Evolutionary conservation across 1,140 invertebrate genomes (phyloP).

Genomic region (Cydia fagiglandana): DNA sequence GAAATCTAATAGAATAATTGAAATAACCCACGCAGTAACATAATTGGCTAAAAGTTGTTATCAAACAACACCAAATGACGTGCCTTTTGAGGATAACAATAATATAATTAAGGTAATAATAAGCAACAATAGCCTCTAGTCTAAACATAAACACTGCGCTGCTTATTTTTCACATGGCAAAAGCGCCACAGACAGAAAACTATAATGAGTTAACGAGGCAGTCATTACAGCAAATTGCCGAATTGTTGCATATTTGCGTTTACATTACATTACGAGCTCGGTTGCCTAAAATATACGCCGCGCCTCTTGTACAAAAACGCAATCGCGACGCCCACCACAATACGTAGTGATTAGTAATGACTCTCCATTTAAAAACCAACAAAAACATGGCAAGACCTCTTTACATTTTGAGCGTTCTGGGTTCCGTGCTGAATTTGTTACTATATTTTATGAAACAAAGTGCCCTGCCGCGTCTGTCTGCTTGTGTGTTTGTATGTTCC

Average conservation of each 20-base stretch:
- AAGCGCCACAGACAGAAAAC: background rate
- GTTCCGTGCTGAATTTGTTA: background rate
- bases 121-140: no score
- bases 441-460: no score
- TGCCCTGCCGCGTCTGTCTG: no score
- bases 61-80: no score
- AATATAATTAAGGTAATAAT: no score
- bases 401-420: background rate
- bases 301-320: background rate
- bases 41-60: no score
- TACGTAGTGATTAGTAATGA: slow-evolving; percentile 9
- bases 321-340: slow-evolving; percentile 2
- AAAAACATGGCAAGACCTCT: background rate
- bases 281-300: slow-evolving; percentile 7
- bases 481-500: no score
- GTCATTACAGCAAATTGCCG: background rate
- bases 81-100: no score
- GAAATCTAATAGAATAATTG: no score
- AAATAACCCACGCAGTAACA: no score
- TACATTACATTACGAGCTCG: background rate
- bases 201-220: background rate
- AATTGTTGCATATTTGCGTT: slow-evolving; percentile 2
- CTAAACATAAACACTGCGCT: no score
- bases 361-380: background rate
- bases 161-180: background rate